These are phyloP conservation scores for Lysandra coridon DNA, from an alignment of 2,888 invertebrate genomes.

Conservation along the genomic window DNA sequence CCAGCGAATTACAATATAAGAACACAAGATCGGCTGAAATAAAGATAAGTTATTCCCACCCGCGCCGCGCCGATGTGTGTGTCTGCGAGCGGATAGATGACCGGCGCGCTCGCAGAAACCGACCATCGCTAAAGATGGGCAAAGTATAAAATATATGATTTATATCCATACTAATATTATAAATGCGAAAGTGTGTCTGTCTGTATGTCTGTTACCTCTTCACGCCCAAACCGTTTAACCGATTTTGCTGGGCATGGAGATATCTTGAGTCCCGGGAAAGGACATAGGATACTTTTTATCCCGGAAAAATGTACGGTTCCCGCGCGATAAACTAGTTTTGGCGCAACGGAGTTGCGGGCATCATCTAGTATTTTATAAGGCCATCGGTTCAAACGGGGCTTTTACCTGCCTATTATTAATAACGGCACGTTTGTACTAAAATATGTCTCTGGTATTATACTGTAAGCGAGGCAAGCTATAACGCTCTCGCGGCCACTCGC, in stretches of 20 bases:
- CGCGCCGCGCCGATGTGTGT: background rate
- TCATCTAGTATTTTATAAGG: background rate
- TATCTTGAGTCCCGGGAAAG: too few species aligned
- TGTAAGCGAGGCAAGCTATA: slow-evolving; percentile 9
- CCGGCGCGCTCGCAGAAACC: background rate
- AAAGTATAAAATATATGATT: background rate
- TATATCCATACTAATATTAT: too few species aligned
- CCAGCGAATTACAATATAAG: background rate
- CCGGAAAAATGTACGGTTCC: too few species aligned
- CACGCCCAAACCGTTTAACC: too few species aligned
- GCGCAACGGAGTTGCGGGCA: too few species aligned
- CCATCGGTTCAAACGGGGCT: background rate
- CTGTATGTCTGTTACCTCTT: too few species aligned
- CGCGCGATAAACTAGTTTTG: too few species aligned
- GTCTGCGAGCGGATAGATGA: background rate
- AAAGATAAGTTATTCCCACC: background rate
- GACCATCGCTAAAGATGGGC: background rate
- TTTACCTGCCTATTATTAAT: background rate
- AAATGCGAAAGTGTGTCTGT: too few species aligned
- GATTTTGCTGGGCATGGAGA: too few species aligned
- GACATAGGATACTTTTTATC: too few species aligned
- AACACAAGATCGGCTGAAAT: background rate
- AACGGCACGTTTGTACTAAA: background rate
- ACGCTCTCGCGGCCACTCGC: slow-evolving; percentile 54
- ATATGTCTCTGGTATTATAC: background rate